These are phyloP conservation scores for Arion vulgaris DNA, from an alignment of 1,140 invertebrate genomes.

Conservation along the genomic window DNA sequence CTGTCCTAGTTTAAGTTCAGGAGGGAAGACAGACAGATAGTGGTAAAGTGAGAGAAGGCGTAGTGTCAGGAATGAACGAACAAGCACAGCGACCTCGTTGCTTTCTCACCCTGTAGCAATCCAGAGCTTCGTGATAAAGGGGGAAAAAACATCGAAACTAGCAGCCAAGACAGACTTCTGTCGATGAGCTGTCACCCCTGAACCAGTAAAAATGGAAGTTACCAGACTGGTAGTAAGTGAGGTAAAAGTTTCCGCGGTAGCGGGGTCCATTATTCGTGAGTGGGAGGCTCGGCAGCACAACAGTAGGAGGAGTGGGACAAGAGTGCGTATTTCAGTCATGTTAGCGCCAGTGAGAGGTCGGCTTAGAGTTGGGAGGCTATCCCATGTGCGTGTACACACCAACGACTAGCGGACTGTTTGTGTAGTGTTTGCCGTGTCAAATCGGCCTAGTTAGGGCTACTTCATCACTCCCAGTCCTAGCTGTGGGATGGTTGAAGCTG, in stretches of 20 bases:
- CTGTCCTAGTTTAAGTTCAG: background rate
- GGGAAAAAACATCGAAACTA: background rate
- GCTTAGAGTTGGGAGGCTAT: constrained; percentile 1
- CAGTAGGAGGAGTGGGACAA: constrained; percentile 13
- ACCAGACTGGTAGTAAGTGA: background rate
- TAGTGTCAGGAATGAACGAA: background rate
- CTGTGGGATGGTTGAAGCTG: background rate
- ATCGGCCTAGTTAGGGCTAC: background rate
- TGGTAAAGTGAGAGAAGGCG: background rate
- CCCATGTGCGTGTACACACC: constrained; percentile 3
- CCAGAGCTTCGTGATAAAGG: background rate
- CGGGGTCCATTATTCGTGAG: background rate
- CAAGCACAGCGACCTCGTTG: background rate
- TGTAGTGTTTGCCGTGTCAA: background rate
- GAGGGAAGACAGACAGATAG: background rate
- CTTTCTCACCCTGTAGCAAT: constrained; percentile 9
- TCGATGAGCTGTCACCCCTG: background rate
- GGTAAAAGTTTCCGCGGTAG: background rate
- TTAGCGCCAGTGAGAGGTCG: constrained; percentile 15
- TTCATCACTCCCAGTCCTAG: no score
- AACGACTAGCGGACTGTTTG: background rate
- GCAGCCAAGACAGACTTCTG: background rate
- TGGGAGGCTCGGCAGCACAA: background rate
- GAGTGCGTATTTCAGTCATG: constrained; percentile 16
- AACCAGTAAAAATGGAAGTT: background rate